A percentile compares a stretch with the other conserved stretches of the same genome.
These are phyloP conservation scores for Yponomeuta evonymella DNA, from an alignment of 2,888 invertebrate species.

Conservation along the genomic window DNA sequence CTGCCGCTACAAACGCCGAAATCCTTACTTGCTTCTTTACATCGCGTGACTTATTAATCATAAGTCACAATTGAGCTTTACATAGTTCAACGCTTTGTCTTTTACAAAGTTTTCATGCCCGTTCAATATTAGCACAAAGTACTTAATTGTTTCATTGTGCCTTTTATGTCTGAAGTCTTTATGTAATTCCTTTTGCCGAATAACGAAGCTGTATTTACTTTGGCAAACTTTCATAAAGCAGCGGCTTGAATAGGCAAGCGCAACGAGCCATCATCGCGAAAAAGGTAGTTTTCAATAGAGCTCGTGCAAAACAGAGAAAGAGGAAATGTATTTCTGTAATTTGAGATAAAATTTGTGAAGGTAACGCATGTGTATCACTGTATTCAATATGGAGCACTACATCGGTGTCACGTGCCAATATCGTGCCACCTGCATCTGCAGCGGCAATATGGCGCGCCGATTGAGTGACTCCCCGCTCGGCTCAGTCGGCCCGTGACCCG, in stretches of 20 bases:
- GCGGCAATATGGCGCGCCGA: neutral
- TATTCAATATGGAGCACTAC: neutral
- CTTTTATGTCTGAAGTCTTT: neutral
- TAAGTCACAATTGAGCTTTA: neutral
- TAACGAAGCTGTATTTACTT: neutral
- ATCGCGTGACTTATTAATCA: neutral
- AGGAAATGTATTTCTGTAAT: neutral
- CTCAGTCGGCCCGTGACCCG: no score
- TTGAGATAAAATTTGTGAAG: neutral
- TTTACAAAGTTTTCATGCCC: neutral
- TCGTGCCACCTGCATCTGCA: neutral
- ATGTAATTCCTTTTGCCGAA: neutral
- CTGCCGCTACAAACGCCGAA: neutral
- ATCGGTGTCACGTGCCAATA: neutral
- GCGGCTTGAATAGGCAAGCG: neutral
- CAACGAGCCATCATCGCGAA: neutral
- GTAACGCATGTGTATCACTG: neutral
- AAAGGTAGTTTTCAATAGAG: neutral
- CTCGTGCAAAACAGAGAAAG: neutral
- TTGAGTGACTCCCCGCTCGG: no score
- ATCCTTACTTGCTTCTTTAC: neutral
- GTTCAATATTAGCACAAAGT: neutral
- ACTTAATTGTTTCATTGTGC: constrained; percentile 1
- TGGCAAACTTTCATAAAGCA: neutral
- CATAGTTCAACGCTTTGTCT: neutral